Evolutionary conservation across 2,888 invertebrate genomes (phyloP), one percentile per base, ranked within the genome.

Genomic region (Tineola bisselliella): DNA sequence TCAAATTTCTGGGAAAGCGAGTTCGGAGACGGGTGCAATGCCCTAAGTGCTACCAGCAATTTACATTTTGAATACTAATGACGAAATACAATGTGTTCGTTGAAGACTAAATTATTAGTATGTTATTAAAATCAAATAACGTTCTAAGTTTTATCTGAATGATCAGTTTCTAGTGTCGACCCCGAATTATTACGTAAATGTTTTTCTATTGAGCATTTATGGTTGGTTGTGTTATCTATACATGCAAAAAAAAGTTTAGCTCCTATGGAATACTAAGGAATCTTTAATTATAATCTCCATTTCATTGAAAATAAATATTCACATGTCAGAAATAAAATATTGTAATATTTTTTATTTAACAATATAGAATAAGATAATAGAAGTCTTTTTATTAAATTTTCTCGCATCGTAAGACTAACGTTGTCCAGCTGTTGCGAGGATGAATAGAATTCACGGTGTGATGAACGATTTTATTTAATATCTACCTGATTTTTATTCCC

Each of bases 41-140:
- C 75, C 77, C 84, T 72, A 70, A 77, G 75, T 75, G 79, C 74
- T 74, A 67, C 69, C 68, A 71, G 74, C 75, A 80, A 84, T 84
- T 83, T 83, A 78, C 84, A 84, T 84, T 81, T 78, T 84, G 84
- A 82, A 84, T 84, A 77, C 76, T 83, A 84, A 84, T 81, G 81
- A 78, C 71, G 70, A 70, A 69, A 67, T 72, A 74, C 74, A 74
- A 75, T 30, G 44, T 59, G 8, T 75, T 75, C 70, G 77, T 79
- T 79, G 78, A 73, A n/a, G n/a, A n/a, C n/a, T n/a, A n/a, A n/a
- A 15, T 12, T 31, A 31, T 31, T 31, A 44, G n/a, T 44, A 44
- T 13, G 12, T 44, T 44, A 44, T 44, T 44, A 44, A 31, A 31
- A 44, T 44, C 6, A 44, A 8, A 44, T 12, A 8, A 44, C 12